These are phyloP conservation scores for Eupsittula cactorum DNA, from an alignment of 2,113 vertebrate species.

Conservation along the genomic window DNA sequence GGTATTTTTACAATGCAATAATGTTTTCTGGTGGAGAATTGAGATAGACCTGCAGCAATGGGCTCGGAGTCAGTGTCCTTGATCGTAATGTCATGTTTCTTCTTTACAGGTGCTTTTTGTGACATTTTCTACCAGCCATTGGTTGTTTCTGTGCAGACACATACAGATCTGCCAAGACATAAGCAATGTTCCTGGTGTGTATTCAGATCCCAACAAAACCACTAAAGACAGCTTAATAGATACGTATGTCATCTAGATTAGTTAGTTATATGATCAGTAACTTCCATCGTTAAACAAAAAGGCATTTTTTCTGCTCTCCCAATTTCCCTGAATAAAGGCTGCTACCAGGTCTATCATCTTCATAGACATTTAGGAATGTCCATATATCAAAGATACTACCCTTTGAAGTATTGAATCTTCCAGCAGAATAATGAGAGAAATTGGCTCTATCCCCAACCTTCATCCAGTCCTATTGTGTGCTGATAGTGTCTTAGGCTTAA, in stretches of 20 bases:
- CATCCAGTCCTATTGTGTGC: not conserved
- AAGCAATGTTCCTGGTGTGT: not conserved
- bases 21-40: not conserved
- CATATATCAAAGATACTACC: not conserved
- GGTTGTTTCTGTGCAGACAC: not conserved
- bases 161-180: not conserved
- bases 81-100: not conserved
- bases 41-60: not conserved
- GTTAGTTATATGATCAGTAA: not conserved
- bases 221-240: not conserved
- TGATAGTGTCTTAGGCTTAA: not conserved
- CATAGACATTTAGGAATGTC: not conserved
- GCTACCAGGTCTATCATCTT: not conserved
- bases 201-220: not conserved
- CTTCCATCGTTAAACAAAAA: not conserved
- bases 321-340: not conserved
- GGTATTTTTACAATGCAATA: not conserved
- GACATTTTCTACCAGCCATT: not conserved
- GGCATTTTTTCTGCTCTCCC: not conserved
- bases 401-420: not conserved
- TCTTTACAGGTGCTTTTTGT: not conserved
- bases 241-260: not conserved
- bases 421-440: not conserved
- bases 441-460: not conserved
- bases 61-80: not conserved